Evolutionary conservation across 2,113 vertebrate genomes (phyloP).

Genomic region (Calyptomena viridis): DNA sequence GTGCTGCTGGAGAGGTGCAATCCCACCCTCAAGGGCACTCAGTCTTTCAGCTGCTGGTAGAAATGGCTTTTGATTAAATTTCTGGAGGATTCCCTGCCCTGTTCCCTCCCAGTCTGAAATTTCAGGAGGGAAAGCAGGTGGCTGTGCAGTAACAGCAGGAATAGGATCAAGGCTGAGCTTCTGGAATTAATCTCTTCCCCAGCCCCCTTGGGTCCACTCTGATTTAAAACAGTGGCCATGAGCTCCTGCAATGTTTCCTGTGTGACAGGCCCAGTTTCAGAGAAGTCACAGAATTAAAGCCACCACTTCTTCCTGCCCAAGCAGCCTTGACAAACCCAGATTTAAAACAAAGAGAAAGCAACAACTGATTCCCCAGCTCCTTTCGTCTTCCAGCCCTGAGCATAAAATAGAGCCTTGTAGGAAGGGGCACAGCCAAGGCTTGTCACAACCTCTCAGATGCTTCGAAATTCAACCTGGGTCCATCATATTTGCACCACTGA

Average conservation of each 20-base stretch:
- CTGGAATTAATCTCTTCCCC: not conserved
- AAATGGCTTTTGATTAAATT: constrained; percentile 40
- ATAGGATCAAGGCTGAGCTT: not conserved
- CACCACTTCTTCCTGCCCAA: not conserved
- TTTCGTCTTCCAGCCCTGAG: not conserved
- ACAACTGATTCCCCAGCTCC: not conserved
- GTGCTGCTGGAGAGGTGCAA: not conserved
- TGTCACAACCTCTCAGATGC: not conserved
- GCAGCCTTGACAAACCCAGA: not conserved
- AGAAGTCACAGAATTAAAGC: not conserved
- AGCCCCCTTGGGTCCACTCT: not conserved
- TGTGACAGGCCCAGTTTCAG: not conserved
- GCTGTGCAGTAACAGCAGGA: not conserved
- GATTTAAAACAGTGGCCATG: not conserved
- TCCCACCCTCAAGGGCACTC: not conserved
- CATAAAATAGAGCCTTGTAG: not conserved
- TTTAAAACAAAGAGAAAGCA: constrained; percentile 22
- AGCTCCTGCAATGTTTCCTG: not conserved
- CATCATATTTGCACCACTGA: accelerated
- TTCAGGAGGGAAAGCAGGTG: not conserved
- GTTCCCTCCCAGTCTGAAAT: not conserved
- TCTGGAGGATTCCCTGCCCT: constrained; percentile 20
- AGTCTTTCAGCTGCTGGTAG: not conserved
- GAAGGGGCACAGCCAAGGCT: not conserved
- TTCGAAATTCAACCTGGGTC: not conserved